Conservation (phyloP, 2,113 vertebrate genomes). For the Ivindomyrus marchei region DNA sequence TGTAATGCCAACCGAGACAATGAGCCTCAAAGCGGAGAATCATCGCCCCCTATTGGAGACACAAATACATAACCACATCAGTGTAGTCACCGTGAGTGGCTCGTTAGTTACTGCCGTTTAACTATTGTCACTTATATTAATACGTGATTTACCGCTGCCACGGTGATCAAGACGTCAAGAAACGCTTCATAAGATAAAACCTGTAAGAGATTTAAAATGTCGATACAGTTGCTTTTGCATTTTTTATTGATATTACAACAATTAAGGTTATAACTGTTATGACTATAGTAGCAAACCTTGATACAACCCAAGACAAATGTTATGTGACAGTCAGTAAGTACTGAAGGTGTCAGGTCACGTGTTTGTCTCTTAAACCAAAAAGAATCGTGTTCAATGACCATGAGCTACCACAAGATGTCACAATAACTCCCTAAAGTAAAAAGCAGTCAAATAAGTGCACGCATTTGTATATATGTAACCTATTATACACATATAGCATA, state of each 20-base stretch:
- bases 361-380: neutral
- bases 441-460: neutral
- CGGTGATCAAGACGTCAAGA: neutral
- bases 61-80: neutral
- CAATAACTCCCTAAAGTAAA: constrained; percentile 26
- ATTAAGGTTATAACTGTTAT: neutral
- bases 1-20: neutral
- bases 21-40: constrained; percentile 11
- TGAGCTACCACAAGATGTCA: constrained; percentile 40
- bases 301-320: neutral
- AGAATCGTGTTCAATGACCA: neutral
- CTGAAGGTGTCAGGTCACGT: neutral
- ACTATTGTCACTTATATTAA: neutral
- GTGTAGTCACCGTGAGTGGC: neutral
- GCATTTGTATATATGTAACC: neutral
- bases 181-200: neutral
- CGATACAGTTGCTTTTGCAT: neutral
- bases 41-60: constrained; percentile 39
- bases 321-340: neutral
- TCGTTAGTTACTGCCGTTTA: neutral
- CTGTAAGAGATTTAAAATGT: neutral
- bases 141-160: neutral
- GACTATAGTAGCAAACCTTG: neutral
- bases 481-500: neutral
- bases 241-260: neutral